A percentile compares a stretch with the other conserved stretches of the same genome.
Conservation (phyloP, 1,140 invertebrate genomes). For the Euura saliciscinereae region DNA sequence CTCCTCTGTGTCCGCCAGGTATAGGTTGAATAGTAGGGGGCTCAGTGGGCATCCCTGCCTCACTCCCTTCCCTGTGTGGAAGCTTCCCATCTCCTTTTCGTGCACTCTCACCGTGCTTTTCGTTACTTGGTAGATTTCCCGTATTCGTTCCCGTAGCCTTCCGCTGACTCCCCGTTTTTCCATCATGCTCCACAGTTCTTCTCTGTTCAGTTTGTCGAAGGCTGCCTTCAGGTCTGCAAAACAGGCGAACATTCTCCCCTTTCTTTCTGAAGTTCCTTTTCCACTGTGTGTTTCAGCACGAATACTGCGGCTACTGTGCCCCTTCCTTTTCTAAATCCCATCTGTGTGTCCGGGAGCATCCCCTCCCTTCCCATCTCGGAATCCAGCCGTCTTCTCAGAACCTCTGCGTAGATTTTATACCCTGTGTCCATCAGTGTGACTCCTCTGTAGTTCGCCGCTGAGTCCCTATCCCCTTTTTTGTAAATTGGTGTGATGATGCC, state of each 20-base stretch:
- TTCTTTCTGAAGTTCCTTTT: conserved; percentile 12
- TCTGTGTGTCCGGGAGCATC: conserved; percentile 19
- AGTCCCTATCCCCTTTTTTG: conserved; percentile 35
- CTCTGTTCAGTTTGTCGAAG: conserved; percentile 11
- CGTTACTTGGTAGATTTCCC: conserved; percentile 24
- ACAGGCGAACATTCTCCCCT: conserved; percentile 14
- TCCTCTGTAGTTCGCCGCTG: conserved; percentile 35
- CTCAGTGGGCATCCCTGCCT: no score
- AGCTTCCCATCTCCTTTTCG: conserved; percentile 1
- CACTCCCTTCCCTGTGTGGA: no score
- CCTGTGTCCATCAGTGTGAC: conserved; percentile 24
- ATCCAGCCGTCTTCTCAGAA: conserved; percentile 14
- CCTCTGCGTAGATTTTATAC: conserved; percentile 22
- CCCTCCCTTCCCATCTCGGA: conserved; percentile 17
- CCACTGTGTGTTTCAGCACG: conserved; percentile 19
- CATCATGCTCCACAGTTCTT: conserved; percentile 21
- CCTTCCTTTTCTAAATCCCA: conserved; percentile 23
- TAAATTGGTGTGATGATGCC: no score
- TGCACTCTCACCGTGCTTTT: conserved; percentile 12
- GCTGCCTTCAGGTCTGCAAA: conserved; percentile 23
- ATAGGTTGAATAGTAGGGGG: no score
- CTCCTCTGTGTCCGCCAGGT: no score
- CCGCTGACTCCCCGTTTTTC: conserved; percentile 16
- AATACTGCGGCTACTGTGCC: conserved; percentile 26
- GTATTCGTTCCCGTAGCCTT: conserved; percentile 18